Evolutionary conservation across 2,888 invertebrate species (phyloP).

Genomic region (Elgonia sp.): DNA sequence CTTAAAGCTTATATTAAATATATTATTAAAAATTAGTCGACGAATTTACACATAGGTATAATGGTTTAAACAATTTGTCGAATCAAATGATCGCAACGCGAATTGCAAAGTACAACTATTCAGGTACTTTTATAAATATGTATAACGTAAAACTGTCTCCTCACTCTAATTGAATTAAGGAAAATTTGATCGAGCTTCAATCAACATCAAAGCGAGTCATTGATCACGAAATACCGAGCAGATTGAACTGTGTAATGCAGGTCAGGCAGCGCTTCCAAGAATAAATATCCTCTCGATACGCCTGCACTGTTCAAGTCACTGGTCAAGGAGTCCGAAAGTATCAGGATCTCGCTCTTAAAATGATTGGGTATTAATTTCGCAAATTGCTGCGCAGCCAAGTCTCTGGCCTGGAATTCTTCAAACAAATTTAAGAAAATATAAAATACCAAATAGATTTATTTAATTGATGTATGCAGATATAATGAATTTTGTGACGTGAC

Average conservation of each 20-base stretch:
- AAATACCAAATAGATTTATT: too few species aligned
- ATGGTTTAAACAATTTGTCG: not conserved
- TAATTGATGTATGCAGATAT: too few species aligned
- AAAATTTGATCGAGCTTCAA: slow-evolving; percentile 40
- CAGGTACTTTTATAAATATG: slow-evolving; percentile 42
- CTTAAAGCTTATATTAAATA: too few species aligned
- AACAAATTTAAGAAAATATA: too few species aligned
- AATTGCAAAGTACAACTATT: slow-evolving; percentile 53
- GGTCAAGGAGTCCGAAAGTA: slow-evolving; percentile 58
- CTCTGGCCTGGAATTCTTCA: too few species aligned
- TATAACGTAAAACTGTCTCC: slow-evolving; percentile 10
- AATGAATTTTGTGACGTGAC: too few species aligned
- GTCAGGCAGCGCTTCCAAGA: slow-evolving; percentile 68
- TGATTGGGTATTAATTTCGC: slow-evolving; percentile 41
- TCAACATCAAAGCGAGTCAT: slow-evolving; percentile 63
- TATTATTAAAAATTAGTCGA: not conserved
- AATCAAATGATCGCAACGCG: slow-evolving; percentile 15
- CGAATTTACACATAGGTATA: not conserved
- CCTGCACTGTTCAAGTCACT: slow-evolving; percentile 42
- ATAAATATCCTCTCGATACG: slow-evolving; percentile 70
- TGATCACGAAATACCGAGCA: slow-evolving; percentile 58
- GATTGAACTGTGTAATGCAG: slow-evolving; percentile 65
- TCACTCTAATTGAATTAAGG: slow-evolving; percentile 21
- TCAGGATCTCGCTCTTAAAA: slow-evolving; percentile 60
- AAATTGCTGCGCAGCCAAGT: not conserved